Evolutionary conservation across 2,113 vertebrate genomes (phyloP).

Genomic region (Sinosuthora webbiana): DNA sequence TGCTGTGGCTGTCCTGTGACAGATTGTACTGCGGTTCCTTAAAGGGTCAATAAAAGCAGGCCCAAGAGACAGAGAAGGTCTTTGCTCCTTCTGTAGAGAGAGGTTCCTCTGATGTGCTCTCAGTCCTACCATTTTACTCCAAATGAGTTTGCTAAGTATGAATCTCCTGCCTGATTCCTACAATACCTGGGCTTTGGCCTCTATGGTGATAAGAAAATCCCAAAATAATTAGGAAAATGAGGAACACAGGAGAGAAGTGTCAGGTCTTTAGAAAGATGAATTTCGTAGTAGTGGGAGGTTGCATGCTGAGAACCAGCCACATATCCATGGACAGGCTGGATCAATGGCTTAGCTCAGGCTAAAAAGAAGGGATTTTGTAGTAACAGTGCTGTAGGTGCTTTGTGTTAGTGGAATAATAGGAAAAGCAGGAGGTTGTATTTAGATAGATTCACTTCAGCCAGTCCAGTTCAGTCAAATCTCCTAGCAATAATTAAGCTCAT

Average conservation of each 20-base stretch:
- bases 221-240: background rate
- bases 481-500: background rate
- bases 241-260: background rate
- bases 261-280: background rate
- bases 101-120: background rate
- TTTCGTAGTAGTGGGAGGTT: background rate
- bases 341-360: background rate
- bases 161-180: background rate
- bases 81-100: background rate
- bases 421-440: background rate
- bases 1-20: conserved; percentile 24
- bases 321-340: background rate
- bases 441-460: background rate
- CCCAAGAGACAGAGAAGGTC: background rate
- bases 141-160: background rate
- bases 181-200: background rate
- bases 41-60: conserved; percentile 51
- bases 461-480: background rate
- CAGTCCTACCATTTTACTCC: background rate
- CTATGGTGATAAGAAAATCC: background rate
- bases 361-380: background rate
- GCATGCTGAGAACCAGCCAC: background rate
- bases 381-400: background rate
- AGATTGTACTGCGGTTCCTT: conserved; percentile 32
- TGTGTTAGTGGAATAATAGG: background rate